Conservation (phyloP, 2,797 vertebrate genomes). For the Paedocypris micromegethes region DNA sequence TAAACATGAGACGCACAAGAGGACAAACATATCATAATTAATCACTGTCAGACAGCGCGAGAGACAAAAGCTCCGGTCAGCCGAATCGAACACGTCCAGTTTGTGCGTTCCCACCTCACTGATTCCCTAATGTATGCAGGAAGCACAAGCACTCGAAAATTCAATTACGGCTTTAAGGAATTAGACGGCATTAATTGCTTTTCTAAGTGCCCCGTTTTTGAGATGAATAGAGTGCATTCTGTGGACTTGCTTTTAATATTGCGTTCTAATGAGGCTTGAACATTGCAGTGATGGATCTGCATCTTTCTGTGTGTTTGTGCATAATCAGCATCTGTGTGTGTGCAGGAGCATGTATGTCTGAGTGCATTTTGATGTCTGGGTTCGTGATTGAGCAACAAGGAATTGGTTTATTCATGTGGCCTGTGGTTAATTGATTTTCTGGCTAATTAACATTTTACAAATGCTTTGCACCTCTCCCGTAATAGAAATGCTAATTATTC, state of each 20-base stretch:
- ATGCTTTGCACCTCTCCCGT: conserved; percentile 48
- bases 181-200: conserved; percentile 73
- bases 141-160: conserved; percentile 59
- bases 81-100: conserved; percentile 17
- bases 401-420: conserved; percentile 49
- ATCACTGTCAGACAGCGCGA: conserved; percentile 63
- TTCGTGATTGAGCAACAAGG: conserved; percentile 49
- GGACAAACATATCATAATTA: conserved; percentile 67
- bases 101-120: conserved; percentile 38
- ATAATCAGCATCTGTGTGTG: conserved; percentile 22
- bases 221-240: conserved; percentile 55
- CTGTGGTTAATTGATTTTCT: conserved; percentile 69
- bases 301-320: conserved; percentile 39
- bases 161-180: conserved; percentile 72
- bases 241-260: conserved; percentile 68
- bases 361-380: conserved; percentile 18
- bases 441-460: conserved; percentile 70
- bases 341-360: conserved; percentile 24
- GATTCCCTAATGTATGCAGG: conserved; percentile 48
- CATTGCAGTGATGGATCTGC: conserved; percentile 60
- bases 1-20: conserved; percentile 49
- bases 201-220: conserved; percentile 68
- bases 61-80: conserved; percentile 38
- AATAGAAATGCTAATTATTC: conserved; percentile 19
- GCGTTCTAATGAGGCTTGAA: conserved; percentile 66